These are phyloP conservation scores for Macrochelys suwanniensis DNA, from an alignment of 2,797 vertebrate species.

Conservation along the genomic window DNA sequence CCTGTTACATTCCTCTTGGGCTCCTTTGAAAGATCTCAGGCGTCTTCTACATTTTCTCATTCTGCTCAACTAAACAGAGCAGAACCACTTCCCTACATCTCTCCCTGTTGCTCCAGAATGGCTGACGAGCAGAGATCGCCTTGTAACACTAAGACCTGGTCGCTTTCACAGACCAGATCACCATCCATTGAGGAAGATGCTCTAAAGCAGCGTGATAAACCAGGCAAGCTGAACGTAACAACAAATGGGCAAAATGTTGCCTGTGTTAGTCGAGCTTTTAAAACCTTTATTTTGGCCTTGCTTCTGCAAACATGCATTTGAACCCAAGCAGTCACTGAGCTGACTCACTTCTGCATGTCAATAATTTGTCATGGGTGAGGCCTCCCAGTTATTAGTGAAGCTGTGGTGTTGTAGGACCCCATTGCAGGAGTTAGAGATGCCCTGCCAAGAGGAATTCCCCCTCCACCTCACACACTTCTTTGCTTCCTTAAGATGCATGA, in stretches of 20 bases:
- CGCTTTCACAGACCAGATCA: not conserved
- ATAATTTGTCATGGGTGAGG: not conserved
- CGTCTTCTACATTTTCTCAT: accelerated
- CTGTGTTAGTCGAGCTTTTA: not conserved
- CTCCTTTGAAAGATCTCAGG: not conserved
- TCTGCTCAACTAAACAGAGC: not conserved
- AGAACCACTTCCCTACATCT: not conserved
- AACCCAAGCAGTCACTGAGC: not conserved
- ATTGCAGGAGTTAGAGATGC: not conserved
- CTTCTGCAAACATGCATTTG: not conserved
- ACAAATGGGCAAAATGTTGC: not conserved
- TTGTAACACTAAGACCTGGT: not conserved
- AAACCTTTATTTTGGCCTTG: not conserved
- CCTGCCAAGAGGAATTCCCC: not conserved
- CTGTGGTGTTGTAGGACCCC: not conserved
- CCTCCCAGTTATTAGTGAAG: not conserved
- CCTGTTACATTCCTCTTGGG: not conserved
- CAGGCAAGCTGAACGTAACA: not conserved
- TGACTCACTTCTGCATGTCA: not conserved
- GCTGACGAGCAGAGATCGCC: not conserved
- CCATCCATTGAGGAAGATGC: too few species aligned
- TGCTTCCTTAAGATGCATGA: not conserved
- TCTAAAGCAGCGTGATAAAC: not conserved
- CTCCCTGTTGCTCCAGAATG: not conserved
- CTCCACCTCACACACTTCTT: not conserved